These are phyloP conservation scores for Agriotes lineatus DNA, from an alignment of 2,888 invertebrate species.

Conservation along the genomic window DNA sequence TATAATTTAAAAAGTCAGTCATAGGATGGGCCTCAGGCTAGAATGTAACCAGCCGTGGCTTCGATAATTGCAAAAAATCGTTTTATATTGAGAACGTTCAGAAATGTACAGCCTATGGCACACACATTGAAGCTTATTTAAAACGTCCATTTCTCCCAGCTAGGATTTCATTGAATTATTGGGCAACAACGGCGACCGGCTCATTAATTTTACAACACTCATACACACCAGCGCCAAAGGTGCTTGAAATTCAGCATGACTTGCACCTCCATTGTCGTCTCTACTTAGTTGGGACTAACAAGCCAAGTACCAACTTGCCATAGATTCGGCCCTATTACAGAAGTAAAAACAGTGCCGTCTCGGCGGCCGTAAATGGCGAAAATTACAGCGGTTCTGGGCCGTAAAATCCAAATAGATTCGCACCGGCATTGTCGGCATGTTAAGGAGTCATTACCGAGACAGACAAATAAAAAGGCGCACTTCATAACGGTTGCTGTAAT, in stretches of 20 bases:
- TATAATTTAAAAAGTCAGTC: too few relatives aligned
- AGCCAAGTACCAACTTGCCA: slow-evolving; percentile 27
- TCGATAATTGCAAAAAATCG: too few relatives aligned
- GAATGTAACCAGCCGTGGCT: too few relatives aligned
- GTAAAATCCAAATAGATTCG: too few relatives aligned
- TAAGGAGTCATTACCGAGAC: neutral
- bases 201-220: neutral
- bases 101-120: too few relatives aligned
- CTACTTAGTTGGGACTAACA: slow-evolving; percentile 5
- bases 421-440: neutral
- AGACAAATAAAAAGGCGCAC: slow-evolving; percentile 3
- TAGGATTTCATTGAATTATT: too few relatives aligned
- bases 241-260: slow-evolving; percentile 18
- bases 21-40: too few relatives aligned
- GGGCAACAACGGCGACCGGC: too few relatives aligned
- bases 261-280: slow-evolving; percentile 28
- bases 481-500: neutral
- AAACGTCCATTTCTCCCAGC: too few relatives aligned
- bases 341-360: neutral
- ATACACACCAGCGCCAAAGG: slow-evolving; percentile 5
- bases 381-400: neutral
- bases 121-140: too few relatives aligned
- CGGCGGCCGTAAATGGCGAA: neutral
- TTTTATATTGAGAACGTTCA: too few relatives aligned
- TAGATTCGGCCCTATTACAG: slow-evolving; percentile 16